These are phyloP conservation scores for Brotula barbata DNA, from an alignment of 2,797 vertebrate genomes.

Conservation along the genomic window DNA sequence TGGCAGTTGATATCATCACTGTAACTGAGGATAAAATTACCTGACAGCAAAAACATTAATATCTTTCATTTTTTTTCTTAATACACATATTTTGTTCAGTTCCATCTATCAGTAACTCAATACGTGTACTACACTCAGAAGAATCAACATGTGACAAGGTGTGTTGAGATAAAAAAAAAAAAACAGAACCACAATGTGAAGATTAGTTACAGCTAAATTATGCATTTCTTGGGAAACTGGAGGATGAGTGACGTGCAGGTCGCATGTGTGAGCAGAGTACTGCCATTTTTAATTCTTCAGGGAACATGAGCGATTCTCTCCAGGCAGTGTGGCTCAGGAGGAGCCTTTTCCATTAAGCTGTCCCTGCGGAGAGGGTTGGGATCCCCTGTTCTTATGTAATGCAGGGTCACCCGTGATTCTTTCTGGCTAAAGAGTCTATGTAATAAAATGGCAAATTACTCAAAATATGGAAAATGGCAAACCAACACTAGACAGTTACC, in stretches of 20 bases:
- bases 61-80: neutral
- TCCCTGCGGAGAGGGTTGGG: constrained; percentile 56
- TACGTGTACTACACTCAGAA: neutral
- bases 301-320: constrained; percentile 64
- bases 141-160: neutral
- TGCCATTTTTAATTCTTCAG: constrained; percentile 62
- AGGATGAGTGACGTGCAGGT: constrained; percentile 39
- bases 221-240: constrained; percentile 49
- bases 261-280: constrained; percentile 67
- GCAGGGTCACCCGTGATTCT: constrained; percentile 3
- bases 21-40: constrained; percentile 27
- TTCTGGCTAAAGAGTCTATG: constrained; percentile 4
- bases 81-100: neutral
- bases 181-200: neutral
- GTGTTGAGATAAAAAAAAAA: constrained; percentile 2
- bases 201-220: constrained; percentile 18
- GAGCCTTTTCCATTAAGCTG: constrained; percentile 51
- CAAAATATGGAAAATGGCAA: constrained; percentile 2
- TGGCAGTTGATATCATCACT: constrained; percentile 27
- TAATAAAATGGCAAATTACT: neutral
- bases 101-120: neutral
- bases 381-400: constrained; percentile 64
- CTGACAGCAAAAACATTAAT: neutral
- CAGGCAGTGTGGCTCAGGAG: constrained; percentile 71
- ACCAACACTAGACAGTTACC: neutral